A percentile compares a stretch with the other conserved stretches of the same genome.
phyloP scores from a whole-genome alignment of 1,140 invertebrate species.

The Rhopalosiphum maidis region DNA sequence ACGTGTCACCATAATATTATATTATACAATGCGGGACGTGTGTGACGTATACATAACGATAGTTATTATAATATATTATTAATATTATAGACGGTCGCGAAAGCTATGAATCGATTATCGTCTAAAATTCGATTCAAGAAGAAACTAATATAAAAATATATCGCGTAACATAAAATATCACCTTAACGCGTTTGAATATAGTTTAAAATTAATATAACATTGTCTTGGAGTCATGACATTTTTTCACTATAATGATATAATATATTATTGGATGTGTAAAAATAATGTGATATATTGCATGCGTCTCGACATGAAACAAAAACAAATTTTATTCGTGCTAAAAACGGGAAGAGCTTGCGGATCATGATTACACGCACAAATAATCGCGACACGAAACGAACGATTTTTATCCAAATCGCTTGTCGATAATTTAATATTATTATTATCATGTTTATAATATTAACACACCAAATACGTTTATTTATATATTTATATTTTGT shows the following conservation, averaged over 20 bases:
- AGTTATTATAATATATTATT: neutral
- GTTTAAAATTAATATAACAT: neutral
- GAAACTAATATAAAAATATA: neutral
- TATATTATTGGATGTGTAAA: neutral
- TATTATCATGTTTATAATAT: neutral
- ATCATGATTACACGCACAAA: neutral
- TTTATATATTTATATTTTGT: conserved; percentile 53
- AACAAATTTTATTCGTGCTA: neutral
- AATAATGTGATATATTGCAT: neutral
- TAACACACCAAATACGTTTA: neutral
- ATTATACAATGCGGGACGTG: neutral
- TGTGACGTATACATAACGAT: neutral
- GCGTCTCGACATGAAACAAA: neutral
- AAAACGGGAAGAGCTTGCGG: neutral
- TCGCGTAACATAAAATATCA: neutral
- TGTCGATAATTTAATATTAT: neutral
- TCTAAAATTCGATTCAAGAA: neutral
- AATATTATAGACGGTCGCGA: neutral
- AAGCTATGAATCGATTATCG: neutral
- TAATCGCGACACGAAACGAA: neutral
- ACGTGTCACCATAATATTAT: neutral
- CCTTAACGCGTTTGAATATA: neutral
- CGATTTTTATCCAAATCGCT: neutral
- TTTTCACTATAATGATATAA: neutral
- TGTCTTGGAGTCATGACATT: neutral